Conservation (phyloP, 2,113 vertebrate species). For the Pollachius pollachius region DNA sequence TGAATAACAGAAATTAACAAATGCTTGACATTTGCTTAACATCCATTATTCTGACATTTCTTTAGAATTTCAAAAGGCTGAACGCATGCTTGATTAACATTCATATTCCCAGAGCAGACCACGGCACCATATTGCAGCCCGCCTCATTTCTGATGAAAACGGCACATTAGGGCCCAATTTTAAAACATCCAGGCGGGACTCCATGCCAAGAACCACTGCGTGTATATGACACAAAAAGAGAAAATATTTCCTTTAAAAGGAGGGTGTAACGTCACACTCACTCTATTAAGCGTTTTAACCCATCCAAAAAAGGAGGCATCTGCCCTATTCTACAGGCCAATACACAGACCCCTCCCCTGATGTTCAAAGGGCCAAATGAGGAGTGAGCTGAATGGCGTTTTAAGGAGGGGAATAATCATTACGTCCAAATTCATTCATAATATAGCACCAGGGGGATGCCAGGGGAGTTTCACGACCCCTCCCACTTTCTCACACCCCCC, state of each 20-base stretch:
- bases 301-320: conserved; percentile 85
- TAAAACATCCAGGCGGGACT: conserved; percentile 87
- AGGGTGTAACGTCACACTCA: conserved; percentile 69
- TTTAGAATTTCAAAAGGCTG: conserved; percentile 98
- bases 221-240: conserved; percentile 8
- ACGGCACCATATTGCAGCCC: conserved; percentile 97
- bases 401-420: conserved; percentile 87
- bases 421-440: conserved; percentile 98
- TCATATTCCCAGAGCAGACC: conserved; percentile 98
- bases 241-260: neutral
- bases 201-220: conserved; percentile 77
- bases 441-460: conserved; percentile 85
- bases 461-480: conserved; percentile 71
- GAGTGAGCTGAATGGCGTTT: conserved; percentile 88
- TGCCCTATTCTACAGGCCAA: conserved; percentile 65
- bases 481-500: conserved; percentile 53
- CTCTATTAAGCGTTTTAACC: conserved; percentile 83
- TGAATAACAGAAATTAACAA: conserved; percentile 99
- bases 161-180: conserved; percentile 93
- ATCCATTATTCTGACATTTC: conserved; percentile 99
- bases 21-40: conserved; percentile 99
- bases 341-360: conserved; percentile 41
- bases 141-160: conserved; percentile 97
- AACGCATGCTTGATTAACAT: conserved; percentile 99
- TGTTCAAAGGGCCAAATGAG: conserved; percentile 84